Conservation (phyloP, 2,797 vertebrate genomes). For the Bradypus variegatus region DNA sequence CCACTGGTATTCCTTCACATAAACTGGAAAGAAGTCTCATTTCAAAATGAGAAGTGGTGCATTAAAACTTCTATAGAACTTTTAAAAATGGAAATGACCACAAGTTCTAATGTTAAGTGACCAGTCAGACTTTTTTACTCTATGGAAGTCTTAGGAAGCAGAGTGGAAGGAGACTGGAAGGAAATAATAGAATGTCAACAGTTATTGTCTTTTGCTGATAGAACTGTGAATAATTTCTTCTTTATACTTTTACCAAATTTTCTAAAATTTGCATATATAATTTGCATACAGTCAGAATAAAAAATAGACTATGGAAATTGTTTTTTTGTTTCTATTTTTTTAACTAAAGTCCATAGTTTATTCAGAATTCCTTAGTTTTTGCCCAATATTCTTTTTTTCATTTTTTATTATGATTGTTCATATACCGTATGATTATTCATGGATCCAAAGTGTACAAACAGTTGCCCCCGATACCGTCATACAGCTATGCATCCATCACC, state of each 20-base stretch:
- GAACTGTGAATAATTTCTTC: constrained; percentile 12
- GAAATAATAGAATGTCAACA: neutral
- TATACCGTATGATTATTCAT: too few relatives aligned
- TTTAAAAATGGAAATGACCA: neutral
- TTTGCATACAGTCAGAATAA: constrained; percentile 23
- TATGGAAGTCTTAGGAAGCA: neutral
- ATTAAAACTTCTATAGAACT: neutral
- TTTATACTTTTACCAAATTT: constrained; percentile 16
- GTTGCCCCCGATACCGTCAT: too few relatives aligned
- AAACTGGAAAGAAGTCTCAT: neutral
- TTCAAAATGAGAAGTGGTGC: neutral
- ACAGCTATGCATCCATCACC: too few relatives aligned
- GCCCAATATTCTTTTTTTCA: too few relatives aligned
- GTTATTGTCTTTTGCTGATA: neutral
- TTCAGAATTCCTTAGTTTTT: too few relatives aligned
- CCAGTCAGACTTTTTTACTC: neutral
- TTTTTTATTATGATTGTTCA: too few relatives aligned
- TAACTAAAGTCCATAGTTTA: too few relatives aligned
- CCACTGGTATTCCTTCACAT: neutral
- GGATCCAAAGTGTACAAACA: too few relatives aligned
- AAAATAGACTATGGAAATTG: neutral
- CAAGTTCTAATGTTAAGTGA: neutral
- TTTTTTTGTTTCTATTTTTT: neutral
- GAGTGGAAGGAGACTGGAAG: neutral
- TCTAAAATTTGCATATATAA: neutral